A percentile compares a stretch with the other conserved stretches of the same genome.
phyloP scores from a whole-genome alignment of 2,888 invertebrate species.

The Dryadula phaetusa region DNA sequence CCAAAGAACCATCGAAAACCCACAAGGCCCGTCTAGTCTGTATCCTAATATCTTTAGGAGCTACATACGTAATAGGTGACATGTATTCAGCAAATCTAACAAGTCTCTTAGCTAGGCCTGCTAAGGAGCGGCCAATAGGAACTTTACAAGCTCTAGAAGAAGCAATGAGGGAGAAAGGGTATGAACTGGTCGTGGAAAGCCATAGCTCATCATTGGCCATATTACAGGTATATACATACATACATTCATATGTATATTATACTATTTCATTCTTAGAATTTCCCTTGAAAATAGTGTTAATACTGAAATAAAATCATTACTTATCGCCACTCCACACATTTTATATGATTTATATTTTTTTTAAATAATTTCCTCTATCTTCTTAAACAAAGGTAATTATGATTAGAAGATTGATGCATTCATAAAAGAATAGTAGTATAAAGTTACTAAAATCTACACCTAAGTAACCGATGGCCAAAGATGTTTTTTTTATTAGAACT shows the following conservation, averaged over 20 bases:
- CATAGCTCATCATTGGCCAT: conserved; percentile 89
- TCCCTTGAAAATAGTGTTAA: too few species aligned
- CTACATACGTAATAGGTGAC: conserved; percentile 91
- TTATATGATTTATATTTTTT: too few species aligned
- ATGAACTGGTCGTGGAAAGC: conserved; percentile 88
- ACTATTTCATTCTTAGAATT: neutral
- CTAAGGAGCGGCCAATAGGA: conserved; percentile 88
- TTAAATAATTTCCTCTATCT: too few species aligned
- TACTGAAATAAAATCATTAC: too few species aligned
- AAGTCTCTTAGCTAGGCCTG: conserved; percentile 89
- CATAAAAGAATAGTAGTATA: too few species aligned
- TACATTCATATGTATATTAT: neutral
- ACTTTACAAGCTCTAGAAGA: conserved; percentile 86
- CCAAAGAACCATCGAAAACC: conserved; percentile 85
- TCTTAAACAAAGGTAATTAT: too few species aligned
- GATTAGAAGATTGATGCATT: too few species aligned
- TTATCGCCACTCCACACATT: too few species aligned
- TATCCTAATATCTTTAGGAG: conserved; percentile 88
- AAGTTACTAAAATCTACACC: too few species aligned
- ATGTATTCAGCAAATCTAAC: conserved; percentile 92
- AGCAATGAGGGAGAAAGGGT: conserved; percentile 86
- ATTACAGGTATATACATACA: conserved; percentile 80
- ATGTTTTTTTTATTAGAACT: too few species aligned
- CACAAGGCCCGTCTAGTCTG: conserved; percentile 88
- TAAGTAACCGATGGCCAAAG: too few species aligned